phyloP scores from a whole-genome alignment of 2,888 invertebrate genomes.

The Noctua pronuba region DNA sequence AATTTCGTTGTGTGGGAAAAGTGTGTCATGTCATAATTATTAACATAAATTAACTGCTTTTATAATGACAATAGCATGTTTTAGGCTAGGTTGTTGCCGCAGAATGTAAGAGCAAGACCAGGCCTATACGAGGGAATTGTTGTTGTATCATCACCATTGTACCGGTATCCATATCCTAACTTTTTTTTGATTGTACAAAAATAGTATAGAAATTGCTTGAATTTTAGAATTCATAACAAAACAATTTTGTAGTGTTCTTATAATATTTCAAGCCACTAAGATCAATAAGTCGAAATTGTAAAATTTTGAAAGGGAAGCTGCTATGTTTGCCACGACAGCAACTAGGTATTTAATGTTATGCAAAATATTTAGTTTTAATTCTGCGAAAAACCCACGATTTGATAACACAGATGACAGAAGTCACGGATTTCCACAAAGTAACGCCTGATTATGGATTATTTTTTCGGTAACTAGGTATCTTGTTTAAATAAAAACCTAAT shows the following conservation, averaged over 20 bases:
- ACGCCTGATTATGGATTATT: no score
- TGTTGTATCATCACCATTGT: neutral
- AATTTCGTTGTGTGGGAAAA: neutral
- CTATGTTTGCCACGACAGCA: neutral
- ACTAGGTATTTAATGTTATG: neutral
- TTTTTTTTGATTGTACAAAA: neutral
- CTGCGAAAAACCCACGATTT: no score
- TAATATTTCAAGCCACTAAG: neutral
- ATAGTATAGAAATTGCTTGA: neutral
- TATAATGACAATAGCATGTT: neutral
- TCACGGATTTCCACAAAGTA: no score
- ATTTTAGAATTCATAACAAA: neutral
- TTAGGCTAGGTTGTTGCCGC: neutral
- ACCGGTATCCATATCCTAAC: neutral
- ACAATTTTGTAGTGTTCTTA: neutral
- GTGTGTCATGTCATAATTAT: neutral
- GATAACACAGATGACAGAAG: no score
- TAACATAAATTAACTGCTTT: constrained; percentile 9
- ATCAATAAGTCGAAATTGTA: neutral
- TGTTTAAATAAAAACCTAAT: neutral
- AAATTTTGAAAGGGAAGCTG: neutral
- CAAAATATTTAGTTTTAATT: no score
- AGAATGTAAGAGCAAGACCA: neutral
- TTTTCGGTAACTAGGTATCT: neutral
- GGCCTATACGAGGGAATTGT: neutral